phyloP scores from a whole-genome alignment of 2,113 vertebrate species.

The Phalacrocorax carbo region DNA sequence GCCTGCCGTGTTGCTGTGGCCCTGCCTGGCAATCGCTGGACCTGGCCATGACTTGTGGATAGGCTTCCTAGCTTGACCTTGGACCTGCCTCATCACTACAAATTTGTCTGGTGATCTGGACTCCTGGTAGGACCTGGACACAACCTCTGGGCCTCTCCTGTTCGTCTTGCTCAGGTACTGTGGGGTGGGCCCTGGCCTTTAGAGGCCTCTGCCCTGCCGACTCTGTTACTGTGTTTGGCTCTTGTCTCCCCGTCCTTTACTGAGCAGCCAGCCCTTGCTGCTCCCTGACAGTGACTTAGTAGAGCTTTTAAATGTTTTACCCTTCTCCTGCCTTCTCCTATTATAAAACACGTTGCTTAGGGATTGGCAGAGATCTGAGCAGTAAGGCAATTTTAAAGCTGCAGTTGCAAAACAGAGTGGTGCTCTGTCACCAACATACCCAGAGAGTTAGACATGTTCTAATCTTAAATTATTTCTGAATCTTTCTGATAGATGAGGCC shows the following conservation, averaged over 20 bases:
- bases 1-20: neutral
- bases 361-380: neutral
- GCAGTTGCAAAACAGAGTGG: neutral
- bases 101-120: neutral
- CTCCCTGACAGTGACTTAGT: neutral
- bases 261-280: neutral
- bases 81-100: neutral
- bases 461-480: neutral
- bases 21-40: neutral
- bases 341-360: neutral
- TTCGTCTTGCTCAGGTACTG: neutral
- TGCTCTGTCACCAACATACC: neutral
- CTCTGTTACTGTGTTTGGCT: neutral
- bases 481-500: neutral
- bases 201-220: neutral
- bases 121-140: neutral
- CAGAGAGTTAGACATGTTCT: neutral
- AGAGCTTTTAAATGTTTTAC: neutral
- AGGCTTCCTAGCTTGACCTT: neutral
- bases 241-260: neutral
- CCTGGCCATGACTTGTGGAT: neutral
- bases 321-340: neutral
- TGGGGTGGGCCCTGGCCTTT: neutral
- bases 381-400: neutral
- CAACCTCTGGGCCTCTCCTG: neutral